A percentile compares a stretch with the other conserved stretches of the same genome.
Conservation (phyloP, 2,113 vertebrate genomes). For the Nycticryphes semicollaris region DNA sequence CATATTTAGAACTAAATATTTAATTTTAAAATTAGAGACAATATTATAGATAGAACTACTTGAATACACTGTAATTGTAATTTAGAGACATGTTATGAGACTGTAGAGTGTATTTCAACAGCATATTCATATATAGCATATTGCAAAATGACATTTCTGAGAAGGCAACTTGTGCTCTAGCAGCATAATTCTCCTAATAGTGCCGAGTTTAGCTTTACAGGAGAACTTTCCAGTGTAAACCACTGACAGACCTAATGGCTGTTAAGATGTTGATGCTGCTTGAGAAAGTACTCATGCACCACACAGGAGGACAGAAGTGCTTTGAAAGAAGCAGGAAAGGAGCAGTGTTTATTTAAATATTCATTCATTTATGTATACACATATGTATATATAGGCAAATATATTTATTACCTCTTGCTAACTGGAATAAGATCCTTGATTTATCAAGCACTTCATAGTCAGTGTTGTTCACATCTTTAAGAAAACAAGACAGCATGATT, state of each 20-base stretch:
- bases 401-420: neutral
- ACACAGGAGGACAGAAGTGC: neutral
- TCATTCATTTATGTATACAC: neutral
- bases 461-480: neutral
- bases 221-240: neutral
- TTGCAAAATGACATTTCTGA: neutral
- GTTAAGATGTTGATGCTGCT: neutral
- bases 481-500: neutral
- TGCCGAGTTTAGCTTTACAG: neutral
- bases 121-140: neutral
- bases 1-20: neutral
- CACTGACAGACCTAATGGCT: neutral
- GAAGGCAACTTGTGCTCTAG: neutral
- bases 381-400: neutral
- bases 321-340: slow-evolving; percentile 4
- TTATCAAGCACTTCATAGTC: neutral
- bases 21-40: neutral
- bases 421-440: neutral
- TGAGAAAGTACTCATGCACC: neutral
- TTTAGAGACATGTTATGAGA: neutral
- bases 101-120: neutral
- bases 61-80: neutral
- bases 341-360: slow-evolving; percentile 8
- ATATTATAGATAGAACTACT: neutral
- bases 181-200: neutral